Base-by-base conservation (phyloP, 2,888 invertebrate species). In the Leptinotarsa haldemani region DNA sequence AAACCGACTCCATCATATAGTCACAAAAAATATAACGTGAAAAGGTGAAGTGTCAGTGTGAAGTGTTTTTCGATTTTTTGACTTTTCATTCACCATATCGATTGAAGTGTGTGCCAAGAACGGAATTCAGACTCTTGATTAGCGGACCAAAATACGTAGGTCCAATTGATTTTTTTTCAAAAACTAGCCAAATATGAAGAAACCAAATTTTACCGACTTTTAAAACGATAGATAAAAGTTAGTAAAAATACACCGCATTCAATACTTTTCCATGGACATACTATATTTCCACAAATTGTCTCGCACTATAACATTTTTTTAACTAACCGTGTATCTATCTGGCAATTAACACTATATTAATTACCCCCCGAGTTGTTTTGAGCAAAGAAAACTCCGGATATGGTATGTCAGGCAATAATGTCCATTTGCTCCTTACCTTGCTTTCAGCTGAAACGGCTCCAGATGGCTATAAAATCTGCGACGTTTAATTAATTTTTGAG, bases 401-500 rank as follows among this genome's bases (percentile, higher is more conserved):
- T 69, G 73, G 73, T 61, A n/a, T 40, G 9, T 9, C 5, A n/a
- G 2, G 40, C 61, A 61, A 30, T 61, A 50, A 50, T n/a, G 25
- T n/a, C 9, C 40, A n/a, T 61, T 16, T 18, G 40, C 30, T 61
- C 7, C 61, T 61, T 61, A 65, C 73, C 73, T 73, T 73, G 73
- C 65, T 18, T 40, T 40, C 50, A 69, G 61, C 73, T 53, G 65
- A 73, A 69, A 73, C 56, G 65, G 69, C 48, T 48, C 71, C 61
- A 30, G 50, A 69, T 50, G 69, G 66, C 69, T 66, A 58, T 65
- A 40, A 52, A 69, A 69, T 56, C 4, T 16, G n/a, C 61, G 40
- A 61, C 61, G 40, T 61, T 61, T 73, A 73, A 69, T 73, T 65
- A 73, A 56, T 15, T 69, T 58, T 68, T 73, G 52, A 74, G 74